Percentiles rank a stretch among this genome's conserved stretches.
These are phyloP conservation scores for Megalonaias nervosa DNA, from an alignment of 1,140 invertebrate genomes.

Conservation along the genomic window DNA sequence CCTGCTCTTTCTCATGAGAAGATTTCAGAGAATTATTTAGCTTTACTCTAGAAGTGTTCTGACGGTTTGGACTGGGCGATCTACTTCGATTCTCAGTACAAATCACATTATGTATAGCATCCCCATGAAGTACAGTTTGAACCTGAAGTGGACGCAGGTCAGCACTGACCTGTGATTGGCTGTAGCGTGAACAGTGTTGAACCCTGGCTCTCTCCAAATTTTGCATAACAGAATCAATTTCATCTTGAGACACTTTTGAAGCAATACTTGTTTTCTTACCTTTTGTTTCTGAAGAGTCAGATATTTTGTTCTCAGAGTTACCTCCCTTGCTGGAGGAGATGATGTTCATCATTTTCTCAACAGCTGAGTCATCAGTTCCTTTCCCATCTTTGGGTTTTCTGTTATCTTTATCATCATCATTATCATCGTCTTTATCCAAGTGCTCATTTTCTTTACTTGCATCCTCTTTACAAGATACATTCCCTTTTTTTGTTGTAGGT, in stretches of 20 bases:
- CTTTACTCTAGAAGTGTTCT: too few species aligned
- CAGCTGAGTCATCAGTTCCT: background rate
- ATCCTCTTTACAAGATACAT: conserved; percentile 20
- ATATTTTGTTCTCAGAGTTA: too few species aligned
- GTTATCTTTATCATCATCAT: conserved; percentile 1
- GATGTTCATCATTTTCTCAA: too few species aligned
- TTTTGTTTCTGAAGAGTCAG: too few species aligned
- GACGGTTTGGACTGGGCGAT: conserved; percentile 8
- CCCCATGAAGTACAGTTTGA: conserved; percentile 21
- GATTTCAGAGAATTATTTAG: too few species aligned
- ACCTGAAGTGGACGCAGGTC: conserved; percentile 22
- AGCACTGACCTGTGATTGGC: conserved; percentile 21
- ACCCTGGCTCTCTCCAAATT: too few species aligned
- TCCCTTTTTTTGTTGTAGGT: background rate
- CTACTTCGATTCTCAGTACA: conserved; percentile 22
- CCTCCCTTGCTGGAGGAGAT: too few species aligned
- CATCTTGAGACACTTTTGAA: too few species aligned
- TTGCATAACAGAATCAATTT: too few species aligned
- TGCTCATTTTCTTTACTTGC: conserved; percentile 1
- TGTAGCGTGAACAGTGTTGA: conserved; percentile 11
- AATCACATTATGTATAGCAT: background rate
- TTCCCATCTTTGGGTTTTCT: conserved; percentile 1
- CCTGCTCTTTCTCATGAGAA: background rate
- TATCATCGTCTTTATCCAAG: conserved; percentile 21
- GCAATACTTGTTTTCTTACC: too few species aligned